These are phyloP conservation scores for Mesitornis unicolor DNA, from an alignment of 2,113 vertebrate species.

Conservation along the genomic window DNA sequence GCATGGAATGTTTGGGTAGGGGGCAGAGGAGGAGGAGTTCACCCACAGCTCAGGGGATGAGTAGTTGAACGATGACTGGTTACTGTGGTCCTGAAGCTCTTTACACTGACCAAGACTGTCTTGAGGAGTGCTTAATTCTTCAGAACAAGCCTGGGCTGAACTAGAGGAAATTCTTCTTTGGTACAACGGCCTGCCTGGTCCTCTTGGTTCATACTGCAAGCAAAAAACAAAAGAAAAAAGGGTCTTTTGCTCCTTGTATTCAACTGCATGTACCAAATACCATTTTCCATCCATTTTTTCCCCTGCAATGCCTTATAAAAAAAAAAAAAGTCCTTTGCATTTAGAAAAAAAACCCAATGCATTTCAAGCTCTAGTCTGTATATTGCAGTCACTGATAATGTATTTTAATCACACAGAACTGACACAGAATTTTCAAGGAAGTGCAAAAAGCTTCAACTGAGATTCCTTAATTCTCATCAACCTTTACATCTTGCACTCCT, in stretches of 20 bases:
- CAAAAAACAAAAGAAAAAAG: not conserved
- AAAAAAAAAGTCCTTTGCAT: not conserved
- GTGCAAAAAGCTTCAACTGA: not conserved
- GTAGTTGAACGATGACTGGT: conserved; percentile 82
- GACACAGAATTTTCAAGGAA: not conserved
- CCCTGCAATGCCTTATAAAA: not conserved
- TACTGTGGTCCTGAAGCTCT: conserved; percentile 87
- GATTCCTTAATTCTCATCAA: not conserved
- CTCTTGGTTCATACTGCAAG: conserved; percentile 94
- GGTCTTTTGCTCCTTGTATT: not conserved
- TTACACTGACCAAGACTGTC: conserved; percentile 80
- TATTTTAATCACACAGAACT: not conserved
- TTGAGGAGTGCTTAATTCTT: conserved; percentile 81
- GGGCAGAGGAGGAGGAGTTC: conserved; percentile 82
- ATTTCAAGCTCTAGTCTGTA: not conserved
- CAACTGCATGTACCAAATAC: not conserved
- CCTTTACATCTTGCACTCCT: not conserved
- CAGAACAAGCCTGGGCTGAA: conserved; percentile 86
- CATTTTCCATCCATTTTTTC: not conserved
- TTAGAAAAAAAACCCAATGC: not conserved
- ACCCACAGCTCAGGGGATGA: conserved; percentile 91
- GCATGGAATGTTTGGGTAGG: conserved; percentile 97
- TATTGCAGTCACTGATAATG: not conserved
- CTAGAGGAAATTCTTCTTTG: conserved; percentile 97
- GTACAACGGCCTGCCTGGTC: conserved; percentile 98